Percentiles rank a stretch among this genome's conserved stretches.
phyloP scores from a whole-genome alignment of 1,140 invertebrate genomes.

The Lucilia sericata region DNA sequence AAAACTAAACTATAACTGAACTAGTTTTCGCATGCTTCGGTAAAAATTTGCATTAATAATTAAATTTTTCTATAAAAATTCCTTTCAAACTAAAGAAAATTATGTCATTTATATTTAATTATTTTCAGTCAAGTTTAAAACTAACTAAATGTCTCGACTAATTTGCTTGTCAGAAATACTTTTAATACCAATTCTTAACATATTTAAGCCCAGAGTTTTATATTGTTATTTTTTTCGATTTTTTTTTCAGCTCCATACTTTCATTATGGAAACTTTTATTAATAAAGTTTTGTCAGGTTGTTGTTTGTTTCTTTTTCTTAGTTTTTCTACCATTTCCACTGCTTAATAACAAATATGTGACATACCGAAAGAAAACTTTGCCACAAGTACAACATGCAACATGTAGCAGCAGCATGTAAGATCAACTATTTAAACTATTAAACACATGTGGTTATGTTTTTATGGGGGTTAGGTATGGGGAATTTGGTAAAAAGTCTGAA shows the following conservation, averaged over 20 bases:
- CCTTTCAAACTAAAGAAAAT: no score
- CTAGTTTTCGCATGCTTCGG: no score
- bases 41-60: no score
- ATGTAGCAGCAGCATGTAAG: neutral
- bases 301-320: neutral
- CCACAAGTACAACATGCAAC: constrained; percentile 32
- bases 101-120: no score
- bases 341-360: constrained; percentile 26
- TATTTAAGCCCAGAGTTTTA: neutral
- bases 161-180: neutral
- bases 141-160: neutral
- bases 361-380: constrained; percentile 5
- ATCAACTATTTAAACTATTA: neutral
- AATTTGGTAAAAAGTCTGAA: neutral
- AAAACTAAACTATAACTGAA: no score
- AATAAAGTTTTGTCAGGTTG: constrained; percentile 49
- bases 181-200: constrained; percentile 15
- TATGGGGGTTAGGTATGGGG: no score
- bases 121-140: neutral
- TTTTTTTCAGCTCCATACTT: neutral
- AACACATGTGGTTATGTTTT: neutral
- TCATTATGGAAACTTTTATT: constrained; percentile 46
- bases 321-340: neutral
- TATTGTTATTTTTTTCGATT: neutral
- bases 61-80: no score